Conservation (phyloP, 2,888 invertebrate genomes). For the Sinopyrophorus schimmeli region DNA sequence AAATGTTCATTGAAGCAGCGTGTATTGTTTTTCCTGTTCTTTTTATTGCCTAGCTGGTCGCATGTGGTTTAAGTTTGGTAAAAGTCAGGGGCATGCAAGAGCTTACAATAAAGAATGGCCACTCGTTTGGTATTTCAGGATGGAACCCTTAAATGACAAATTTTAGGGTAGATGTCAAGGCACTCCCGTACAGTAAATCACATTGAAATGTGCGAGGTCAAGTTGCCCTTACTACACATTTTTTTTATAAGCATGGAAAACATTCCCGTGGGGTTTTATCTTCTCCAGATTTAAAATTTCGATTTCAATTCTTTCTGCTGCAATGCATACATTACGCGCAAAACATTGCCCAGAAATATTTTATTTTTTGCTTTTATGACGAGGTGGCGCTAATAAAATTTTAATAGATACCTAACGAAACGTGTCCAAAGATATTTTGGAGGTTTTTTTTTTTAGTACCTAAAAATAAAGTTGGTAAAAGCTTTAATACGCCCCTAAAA, state of each 20-base stretch:
- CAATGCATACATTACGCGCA: too few species aligned
- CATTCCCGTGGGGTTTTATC: background rate
- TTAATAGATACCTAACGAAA: too few species aligned
- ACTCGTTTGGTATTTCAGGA: constrained; percentile 11
- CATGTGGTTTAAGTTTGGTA: background rate
- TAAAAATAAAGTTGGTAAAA: constrained; percentile 4
- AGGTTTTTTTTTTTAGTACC: background rate
- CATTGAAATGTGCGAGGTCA: constrained; percentile 14
- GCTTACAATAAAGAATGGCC: constrained; percentile 15
- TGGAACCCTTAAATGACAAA: constrained; percentile 17
- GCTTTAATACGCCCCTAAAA: constrained; percentile 2
- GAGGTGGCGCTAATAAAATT: too few species aligned
- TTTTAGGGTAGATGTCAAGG: constrained; percentile 17
- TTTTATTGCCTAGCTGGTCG: too few species aligned
- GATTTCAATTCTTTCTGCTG: too few species aligned
- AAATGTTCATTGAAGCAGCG: too few species aligned
- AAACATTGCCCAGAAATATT: too few species aligned
- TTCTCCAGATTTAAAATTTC: background rate
- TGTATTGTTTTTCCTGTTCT: too few species aligned
- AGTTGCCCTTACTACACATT: constrained; percentile 7
- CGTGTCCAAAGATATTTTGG: too few species aligned
- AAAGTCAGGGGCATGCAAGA: background rate
- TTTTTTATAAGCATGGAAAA: constrained; percentile 1
- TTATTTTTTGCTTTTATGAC: too few species aligned
- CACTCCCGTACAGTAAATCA: constrained; percentile 17